Conservation (phyloP, 2,113 vertebrate genomes). For the Girardinichthys multiradiatus region DNA sequence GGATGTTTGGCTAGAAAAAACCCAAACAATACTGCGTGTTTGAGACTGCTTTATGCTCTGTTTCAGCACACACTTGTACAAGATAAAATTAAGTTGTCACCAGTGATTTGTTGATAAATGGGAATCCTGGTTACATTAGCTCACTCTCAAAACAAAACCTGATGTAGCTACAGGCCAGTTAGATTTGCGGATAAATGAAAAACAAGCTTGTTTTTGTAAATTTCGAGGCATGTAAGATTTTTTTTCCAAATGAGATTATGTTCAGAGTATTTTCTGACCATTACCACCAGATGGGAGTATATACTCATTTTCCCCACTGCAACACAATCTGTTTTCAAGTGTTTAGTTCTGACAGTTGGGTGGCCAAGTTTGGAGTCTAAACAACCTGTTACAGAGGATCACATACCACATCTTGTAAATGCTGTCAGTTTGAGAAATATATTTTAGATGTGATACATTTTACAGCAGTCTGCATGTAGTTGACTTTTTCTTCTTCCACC, state of each 20-base stretch:
- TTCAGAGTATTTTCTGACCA: background rate
- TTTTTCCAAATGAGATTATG: too few species aligned
- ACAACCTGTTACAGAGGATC: constrained; percentile 72
- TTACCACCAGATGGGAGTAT: constrained; percentile 68
- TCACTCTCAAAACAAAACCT: background rate
- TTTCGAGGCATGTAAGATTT: background rate
- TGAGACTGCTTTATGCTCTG: background rate
- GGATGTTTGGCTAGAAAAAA: background rate
- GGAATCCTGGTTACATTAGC: too few species aligned
- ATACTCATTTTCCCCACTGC: constrained; percentile 9
- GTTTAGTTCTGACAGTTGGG: constrained; percentile 21
- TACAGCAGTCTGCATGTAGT: constrained; percentile 12
- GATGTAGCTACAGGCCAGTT: background rate
- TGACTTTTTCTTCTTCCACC: background rate
- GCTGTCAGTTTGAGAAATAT: constrained; percentile 25
- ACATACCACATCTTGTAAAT: constrained; percentile 43
- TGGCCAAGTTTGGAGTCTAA: constrained; percentile 51
- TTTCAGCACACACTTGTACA: too few species aligned
- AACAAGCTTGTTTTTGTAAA: background rate
- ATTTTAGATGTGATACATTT: constrained; percentile 28
- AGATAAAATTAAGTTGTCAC: too few species aligned
- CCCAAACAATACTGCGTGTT: background rate
- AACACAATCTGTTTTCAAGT: constrained; percentile 38
- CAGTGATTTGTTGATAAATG: too few species aligned
- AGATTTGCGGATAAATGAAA: background rate